Base-by-base conservation (phyloP, 2,888 invertebrate species). In the Cryptocheilus praepositus region DNA sequence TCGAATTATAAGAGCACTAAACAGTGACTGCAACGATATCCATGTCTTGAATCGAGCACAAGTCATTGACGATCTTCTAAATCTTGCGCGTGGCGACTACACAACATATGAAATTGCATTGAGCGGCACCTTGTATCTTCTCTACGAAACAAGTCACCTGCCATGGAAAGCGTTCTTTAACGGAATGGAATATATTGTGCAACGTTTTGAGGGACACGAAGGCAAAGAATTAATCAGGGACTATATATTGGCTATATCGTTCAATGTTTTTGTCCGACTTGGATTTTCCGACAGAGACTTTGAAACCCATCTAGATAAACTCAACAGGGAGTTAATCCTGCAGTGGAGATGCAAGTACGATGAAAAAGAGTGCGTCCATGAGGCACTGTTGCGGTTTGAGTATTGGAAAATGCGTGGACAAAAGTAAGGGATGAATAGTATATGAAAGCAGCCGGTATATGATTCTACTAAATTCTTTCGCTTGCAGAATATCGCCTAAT, bases 51-150 rank as follows among this genome's bases (percentile, higher is more conserved):
- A 95, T 88, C 91, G 96, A 46, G 96, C 95, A 0, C 94, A 96
- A 89, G 90, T 94, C 22, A 91, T 97, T 13, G 95, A 97, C 81
- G 98, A 98, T 86, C 91, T 94, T 0, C 90, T 95, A 77, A 93
- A 93, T 87, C 90, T 94, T 64, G 95, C 95, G n/a, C 91, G 93
- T 56, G 91, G 92, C n/a, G 92, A 92, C 1, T 79, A 91, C 21
- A 89, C 94, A 70, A 0, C 0, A 0, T 95, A 95, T 82, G 85
- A 88, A 0, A 87, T 91, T n/a, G 92, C 94, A 0, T 90, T 97
- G 52, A 89, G 91, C 16, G 90, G 95, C 22, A 90, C 94, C 0
- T 90, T 91, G 0, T 97, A 95, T 89, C 89, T 97, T 70, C 87
- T 89, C 61, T 89, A 91, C 11, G 95, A 95, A 86, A 90, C 88